phyloP scores from a whole-genome alignment of 2,113 vertebrate genomes.

The Petrocephalus microphthalmus region DNA sequence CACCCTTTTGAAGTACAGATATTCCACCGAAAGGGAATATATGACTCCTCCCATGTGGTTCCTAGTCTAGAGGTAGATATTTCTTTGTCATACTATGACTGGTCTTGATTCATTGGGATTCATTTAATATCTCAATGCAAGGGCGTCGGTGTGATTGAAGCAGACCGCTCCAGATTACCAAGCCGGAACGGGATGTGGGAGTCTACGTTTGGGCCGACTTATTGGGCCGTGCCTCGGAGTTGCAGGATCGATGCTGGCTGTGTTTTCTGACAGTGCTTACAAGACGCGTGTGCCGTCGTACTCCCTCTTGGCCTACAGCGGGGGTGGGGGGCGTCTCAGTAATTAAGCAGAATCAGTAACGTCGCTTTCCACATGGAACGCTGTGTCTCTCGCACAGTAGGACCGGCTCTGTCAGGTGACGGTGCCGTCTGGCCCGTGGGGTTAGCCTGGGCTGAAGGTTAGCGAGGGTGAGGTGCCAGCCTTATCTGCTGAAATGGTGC shows the following conservation, averaged over 20 bases:
- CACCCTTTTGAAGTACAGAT: not conserved
- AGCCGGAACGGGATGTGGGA: not conserved
- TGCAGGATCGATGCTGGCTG: not conserved
- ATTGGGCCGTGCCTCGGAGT: not conserved
- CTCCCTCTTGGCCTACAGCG: not conserved
- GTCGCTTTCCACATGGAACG: not conserved
- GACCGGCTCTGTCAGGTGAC: not conserved
- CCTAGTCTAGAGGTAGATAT: not conserved
- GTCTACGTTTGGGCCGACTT: not conserved
- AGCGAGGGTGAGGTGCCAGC: not conserved
- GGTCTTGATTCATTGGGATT: not conserved
- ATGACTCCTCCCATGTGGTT: not conserved
- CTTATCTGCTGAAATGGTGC: conserved; percentile 9
- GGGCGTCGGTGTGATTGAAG: not conserved
- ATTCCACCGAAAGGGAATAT: not conserved
- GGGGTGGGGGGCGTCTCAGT: not conserved
- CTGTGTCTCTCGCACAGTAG: not conserved
- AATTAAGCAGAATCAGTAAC: not conserved
- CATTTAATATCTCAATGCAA: not conserved
- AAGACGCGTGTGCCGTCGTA: not conserved
- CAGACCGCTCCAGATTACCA: not conserved
- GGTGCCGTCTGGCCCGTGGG: not conserved
- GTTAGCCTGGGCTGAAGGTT: not conserved
- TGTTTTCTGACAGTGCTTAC: too few species aligned
- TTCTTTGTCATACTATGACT: not conserved